These are phyloP conservation scores for Cydia splendana DNA, from an alignment of 1,140 invertebrate genomes.

Conservation along the genomic window DNA sequence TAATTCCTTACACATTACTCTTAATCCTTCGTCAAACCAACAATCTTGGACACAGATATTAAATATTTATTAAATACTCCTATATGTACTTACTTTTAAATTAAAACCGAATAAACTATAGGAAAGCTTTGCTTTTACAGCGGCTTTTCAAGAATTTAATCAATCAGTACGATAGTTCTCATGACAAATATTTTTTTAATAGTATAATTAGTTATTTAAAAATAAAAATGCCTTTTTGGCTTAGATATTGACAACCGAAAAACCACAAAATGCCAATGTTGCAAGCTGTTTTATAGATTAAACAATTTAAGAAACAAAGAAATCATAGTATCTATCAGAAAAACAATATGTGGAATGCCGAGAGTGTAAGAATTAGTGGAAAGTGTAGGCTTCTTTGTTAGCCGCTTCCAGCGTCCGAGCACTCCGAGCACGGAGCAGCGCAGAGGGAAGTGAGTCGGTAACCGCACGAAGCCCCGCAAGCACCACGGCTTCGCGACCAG, in stretches of 20 bases:
- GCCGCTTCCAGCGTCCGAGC: constrained; percentile 3
- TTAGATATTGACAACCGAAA: no score
- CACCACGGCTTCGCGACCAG: constrained; percentile 43
- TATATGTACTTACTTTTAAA: background rate
- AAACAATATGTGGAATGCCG: no score
- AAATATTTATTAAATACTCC: background rate
- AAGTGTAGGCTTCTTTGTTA: background rate
- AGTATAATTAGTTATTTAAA: no score
- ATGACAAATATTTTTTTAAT: no score
- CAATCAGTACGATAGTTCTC: no score
- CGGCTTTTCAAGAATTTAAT: no score
- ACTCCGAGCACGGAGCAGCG: background rate
- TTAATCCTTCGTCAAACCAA: constrained; percentile 49
- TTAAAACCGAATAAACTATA: background rate
- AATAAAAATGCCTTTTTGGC: no score
- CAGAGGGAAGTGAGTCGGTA: constrained; percentile 32
- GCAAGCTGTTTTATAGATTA: no score
- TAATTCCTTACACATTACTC: constrained; percentile 62
- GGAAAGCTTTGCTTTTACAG: no score
- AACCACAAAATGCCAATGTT: no score
- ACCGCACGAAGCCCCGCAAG: constrained; percentile 55
- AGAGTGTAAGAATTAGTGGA: background rate
- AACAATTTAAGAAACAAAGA: background rate
- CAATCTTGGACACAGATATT: constrained; percentile 26
- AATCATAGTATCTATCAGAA: background rate